These are phyloP conservation scores for Pitta sordida DNA, from an alignment of 2,113 vertebrate genomes.

Conservation along the genomic window DNA sequence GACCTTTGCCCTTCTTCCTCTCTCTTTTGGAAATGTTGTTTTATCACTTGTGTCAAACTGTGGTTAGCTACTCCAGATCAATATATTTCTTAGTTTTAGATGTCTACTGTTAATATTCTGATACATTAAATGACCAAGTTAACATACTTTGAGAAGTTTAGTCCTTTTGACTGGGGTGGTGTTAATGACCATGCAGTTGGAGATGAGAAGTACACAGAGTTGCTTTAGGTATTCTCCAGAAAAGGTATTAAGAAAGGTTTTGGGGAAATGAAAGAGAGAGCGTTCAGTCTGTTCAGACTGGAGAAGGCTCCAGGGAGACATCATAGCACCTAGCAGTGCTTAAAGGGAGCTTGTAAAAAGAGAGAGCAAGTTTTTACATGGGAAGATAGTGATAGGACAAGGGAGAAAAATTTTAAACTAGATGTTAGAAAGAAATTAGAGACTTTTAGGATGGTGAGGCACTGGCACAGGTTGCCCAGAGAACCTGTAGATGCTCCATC, in stretches of 20 bases:
- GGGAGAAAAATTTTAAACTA: neutral
- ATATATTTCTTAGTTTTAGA: neutral
- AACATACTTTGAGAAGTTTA: neutral
- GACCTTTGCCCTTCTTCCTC: neutral
- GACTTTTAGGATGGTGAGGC: neutral
- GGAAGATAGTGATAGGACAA: neutral
- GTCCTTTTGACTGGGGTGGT: neutral
- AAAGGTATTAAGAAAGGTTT: neutral
- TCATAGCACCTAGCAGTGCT: neutral
- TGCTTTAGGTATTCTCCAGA: neutral
- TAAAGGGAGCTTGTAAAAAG: neutral
- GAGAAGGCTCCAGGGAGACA: neutral
- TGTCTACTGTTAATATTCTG: neutral
- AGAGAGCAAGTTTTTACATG: neutral
- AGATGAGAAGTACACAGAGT: neutral
- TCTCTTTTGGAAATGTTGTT: neutral
- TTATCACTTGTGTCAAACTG: neutral
- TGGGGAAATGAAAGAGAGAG: neutral
- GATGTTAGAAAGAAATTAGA: neutral
- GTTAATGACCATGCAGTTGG: neutral
- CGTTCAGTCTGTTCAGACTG: neutral
- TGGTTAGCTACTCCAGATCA: neutral
- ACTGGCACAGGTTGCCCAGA: neutral
- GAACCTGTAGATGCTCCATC: neutral
- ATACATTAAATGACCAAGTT: rapidly evolving